Conservation (phyloP, 2,113 vertebrate species). For the Excalfactoria chinensis region DNA sequence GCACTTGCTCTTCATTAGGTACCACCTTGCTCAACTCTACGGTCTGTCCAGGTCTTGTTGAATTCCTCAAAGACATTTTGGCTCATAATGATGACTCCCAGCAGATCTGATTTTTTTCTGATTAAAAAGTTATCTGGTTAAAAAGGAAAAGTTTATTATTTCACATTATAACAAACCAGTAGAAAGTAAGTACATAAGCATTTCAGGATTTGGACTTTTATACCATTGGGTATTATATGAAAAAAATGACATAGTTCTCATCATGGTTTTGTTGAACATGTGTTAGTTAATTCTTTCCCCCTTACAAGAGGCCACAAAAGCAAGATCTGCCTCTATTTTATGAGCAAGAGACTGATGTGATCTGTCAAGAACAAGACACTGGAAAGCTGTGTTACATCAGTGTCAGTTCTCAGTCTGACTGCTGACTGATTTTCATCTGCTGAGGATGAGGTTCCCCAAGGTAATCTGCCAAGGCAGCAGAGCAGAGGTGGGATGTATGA, state of each 20-base stretch:
- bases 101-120: rapidly evolving
- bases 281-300: background rate
- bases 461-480: background rate
- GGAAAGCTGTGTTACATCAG: background rate
- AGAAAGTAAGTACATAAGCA: background rate
- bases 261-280: background rate
- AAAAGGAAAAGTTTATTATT: background rate
- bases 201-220: background rate
- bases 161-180: background rate
- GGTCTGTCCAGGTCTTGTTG: too few species aligned
- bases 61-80: background rate
- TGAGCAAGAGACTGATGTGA: background rate
- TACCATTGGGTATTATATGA: background rate
- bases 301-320: background rate
- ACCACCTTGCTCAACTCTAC: too few species aligned
- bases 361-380: background rate
- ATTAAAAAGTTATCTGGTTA: background rate
- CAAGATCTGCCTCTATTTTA: background rate
- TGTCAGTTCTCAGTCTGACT: background rate
- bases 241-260: rapidly evolving
- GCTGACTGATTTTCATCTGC: background rate
- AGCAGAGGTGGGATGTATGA: background rate
- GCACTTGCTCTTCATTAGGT: too few species aligned
- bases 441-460: background rate
- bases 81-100: background rate